Base-by-base conservation (phyloP, 2,797 vertebrate species). In the Antrozous pallidus region DNA sequence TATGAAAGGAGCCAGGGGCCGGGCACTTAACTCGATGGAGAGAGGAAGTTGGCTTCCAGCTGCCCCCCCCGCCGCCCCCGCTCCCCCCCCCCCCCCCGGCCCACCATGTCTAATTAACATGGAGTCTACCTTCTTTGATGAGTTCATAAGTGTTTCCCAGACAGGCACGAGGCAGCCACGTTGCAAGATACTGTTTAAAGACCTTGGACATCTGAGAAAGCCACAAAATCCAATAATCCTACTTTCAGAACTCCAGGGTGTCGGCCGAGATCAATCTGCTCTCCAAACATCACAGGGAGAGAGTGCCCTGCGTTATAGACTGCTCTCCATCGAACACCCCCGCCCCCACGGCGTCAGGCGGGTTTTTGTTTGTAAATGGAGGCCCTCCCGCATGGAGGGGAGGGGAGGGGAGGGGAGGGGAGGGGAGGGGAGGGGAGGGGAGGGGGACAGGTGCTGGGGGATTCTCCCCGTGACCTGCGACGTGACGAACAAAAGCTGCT, bases 261-360 rank as follows among this genome's bases (percentile, higher is more conserved):
- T 99, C 99, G 98, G 98, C 97, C 95, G 98, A 99, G 99, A 99
- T 99, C 99, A 99, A 99, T 99, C 99, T 99, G 98, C 98, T 99
- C 99, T 99, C 99, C 99, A 99, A 99, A 99, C 99, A 99, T 99
- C 99, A 99, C 99, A 99, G 99, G 99, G 98, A 99, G 99, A 98
- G 98, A 98, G 98, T 97, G 97, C 98, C 97, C 96, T 96, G 98
- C 87, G 97, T 97, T 98, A 98, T 98, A 98, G 98, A 98, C 98
- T 98, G 98, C 97, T 98, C 99, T 98, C 98, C 99, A 98, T 98
- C 98, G 99, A 99, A 99, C 99, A 99, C 98, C 98, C 98, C 98
- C 99, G 99, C 98, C 99, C 98, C 98, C 98, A 99, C 98, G 98
- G 98, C 98, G 99, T 99, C 99, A 99, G 98, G 98, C 98, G 98